Conservation (phyloP, 1,140 invertebrate genomes). For the Adelges cooleyi region DNA sequence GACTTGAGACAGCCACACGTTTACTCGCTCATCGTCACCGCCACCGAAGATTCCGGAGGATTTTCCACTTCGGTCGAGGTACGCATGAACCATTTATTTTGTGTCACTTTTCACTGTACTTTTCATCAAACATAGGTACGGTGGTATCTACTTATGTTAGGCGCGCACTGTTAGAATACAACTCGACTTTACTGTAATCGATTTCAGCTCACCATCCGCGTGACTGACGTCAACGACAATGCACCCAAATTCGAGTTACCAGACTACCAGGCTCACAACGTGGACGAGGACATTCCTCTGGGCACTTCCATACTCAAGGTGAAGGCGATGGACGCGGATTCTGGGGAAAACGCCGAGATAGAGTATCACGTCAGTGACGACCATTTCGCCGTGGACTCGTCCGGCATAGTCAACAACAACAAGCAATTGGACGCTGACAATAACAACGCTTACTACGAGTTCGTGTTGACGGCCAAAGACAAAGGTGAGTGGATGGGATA, state of each 20-base stretch:
- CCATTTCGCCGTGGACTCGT: constrained; percentile 83
- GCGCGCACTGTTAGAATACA: too few species aligned
- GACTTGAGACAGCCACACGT: constrained; percentile 84
- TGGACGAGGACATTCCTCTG: constrained; percentile 83
- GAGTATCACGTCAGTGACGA: constrained; percentile 85
- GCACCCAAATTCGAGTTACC: constrained; percentile 88
- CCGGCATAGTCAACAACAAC: constrained; percentile 82
- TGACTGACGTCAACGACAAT: constrained; percentile 91
- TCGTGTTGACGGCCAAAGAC: constrained; percentile 81
- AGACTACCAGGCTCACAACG: constrained; percentile 89
- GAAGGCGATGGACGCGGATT: constrained; percentile 84
- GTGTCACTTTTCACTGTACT: too few species aligned
- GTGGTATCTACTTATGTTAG: too few species aligned
- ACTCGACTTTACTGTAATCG: neutral
- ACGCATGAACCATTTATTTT: constrained; percentile 35
- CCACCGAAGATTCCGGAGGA: constrained; percentile 88
- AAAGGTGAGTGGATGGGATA: too few species aligned
- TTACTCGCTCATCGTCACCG: constrained; percentile 81
- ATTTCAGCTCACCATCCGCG: constrained; percentile 67
- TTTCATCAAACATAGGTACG: too few species aligned
- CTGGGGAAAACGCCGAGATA: constrained; percentile 84
- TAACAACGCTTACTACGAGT: constrained; percentile 92
- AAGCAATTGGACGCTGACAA: constrained; percentile 89
- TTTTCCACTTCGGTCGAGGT: constrained; percentile 92
- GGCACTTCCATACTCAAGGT: constrained; percentile 84